phyloP scores from a whole-genome alignment of 2,797 vertebrate genomes.

The Clamator glandarius region DNA sequence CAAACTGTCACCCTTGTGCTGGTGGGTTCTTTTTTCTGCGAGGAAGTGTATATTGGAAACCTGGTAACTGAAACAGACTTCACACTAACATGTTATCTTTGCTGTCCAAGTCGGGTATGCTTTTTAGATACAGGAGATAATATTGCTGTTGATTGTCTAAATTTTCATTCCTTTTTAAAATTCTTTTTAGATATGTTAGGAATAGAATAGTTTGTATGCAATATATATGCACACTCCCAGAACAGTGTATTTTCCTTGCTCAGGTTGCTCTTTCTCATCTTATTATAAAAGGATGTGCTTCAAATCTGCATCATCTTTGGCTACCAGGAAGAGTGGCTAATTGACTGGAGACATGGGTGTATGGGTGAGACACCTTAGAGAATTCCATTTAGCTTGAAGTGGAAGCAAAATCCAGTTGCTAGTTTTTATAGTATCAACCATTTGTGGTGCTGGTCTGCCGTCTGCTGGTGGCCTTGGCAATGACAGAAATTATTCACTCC shows the following conservation, averaged over 20 bases:
- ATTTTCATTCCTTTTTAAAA: neutral
- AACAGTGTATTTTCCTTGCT: neutral
- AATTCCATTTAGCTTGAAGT: neutral
- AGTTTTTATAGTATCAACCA: no score
- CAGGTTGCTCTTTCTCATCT: neutral
- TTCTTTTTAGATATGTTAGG: neutral
- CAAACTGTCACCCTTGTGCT: neutral
- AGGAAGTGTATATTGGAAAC: rapidly evolving
- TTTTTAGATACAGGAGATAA: neutral
- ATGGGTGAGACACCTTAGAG: neutral
- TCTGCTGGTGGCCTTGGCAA: neutral
- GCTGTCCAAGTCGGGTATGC: neutral
- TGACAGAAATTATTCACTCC: no score
- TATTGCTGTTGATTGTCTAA: neutral
- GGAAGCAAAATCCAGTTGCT: no score
- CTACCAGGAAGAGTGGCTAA: neutral
- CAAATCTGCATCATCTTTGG: neutral
- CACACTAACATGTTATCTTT: neutral
- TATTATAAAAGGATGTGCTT: neutral
- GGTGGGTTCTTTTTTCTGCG: neutral
- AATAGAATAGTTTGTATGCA: neutral
- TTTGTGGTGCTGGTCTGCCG: slow-evolving; percentile 14
- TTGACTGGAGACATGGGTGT: neutral
- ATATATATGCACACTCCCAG: neutral
- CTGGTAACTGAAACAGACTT: neutral